Base-by-base conservation (phyloP, 2,797 vertebrate species). In the Anguilla anguilla region DNA sequence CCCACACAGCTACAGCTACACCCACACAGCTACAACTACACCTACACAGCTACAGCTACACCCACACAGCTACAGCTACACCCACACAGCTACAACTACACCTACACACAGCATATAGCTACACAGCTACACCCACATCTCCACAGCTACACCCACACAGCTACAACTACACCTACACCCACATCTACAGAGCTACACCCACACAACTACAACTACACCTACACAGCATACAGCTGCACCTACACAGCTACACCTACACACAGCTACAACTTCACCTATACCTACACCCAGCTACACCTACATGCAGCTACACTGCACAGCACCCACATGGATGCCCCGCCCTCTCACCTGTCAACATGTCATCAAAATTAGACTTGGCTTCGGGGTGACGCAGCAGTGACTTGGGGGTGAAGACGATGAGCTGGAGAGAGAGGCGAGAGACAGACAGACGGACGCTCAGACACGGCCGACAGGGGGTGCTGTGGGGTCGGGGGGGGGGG, bases 361-460 rank as follows among this genome's bases (percentile, higher is more conserved):
- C 95, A 0, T 98, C 96, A 0, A 98, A 98, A 93, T 89, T 97
- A 90, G 97, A 97, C 89, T 97, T 96, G 87, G 97, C 97, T 90
- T 98, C 97, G 0, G 97, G 97, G 87, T 97, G 97, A 81, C 97
- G 97, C 88, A 98, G 94, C 87, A 98, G 93, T 0, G 97, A 98
- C 92, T 98, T 98, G 86, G 97, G 97, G 90, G 97, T 97, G 94
- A 97, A 98, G 92, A 97, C 88, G 46, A 98, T 98, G 85, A 98
- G 93, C 97, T 97, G 86, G 31, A 55, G 74, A 43, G 1, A 49
- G 74, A 43, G 35, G 35, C 28, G 10, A 28, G 81, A 55, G 53
- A 46, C 28, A 46, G 64, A 31, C 82, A 19, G 51, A 81, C 35
- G 51, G 49, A 79, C 4, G 31, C 49, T 64, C 22, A 87, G 59